Evolutionary conservation across 2,888 invertebrate species (phyloP), one percentile per base, ranked within the genome.

Genomic region (Graphium colonna): DNA sequence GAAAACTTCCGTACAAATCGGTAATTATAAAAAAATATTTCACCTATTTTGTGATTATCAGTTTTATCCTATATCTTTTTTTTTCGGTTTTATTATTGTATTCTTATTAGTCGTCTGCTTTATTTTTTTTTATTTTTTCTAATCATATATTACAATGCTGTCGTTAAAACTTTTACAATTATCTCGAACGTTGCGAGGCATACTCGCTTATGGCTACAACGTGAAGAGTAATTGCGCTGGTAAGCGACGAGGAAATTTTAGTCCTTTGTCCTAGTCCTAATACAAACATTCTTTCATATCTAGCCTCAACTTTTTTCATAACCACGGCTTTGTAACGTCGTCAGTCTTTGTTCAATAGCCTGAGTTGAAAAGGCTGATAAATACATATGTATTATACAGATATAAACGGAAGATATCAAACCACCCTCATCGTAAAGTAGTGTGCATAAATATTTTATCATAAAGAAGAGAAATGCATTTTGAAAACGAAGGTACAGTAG

Each of bases 221-320:
- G 28, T 17, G 10, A 17, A 42, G 43, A 48, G 39, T 44, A 44
- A 53, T 53, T 44, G 44, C 21, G 28, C 31, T 40, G 45, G 40
- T 40, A 15, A 52, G 39, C 17, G 28, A 40, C 40, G 44, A 31
- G 53, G 49, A 43, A 44, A 33, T 33, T 51, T 49, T 40, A 45
- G 49, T 44, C 49, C 53, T 53, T 53, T 53, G 53, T 49, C 44
- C 48, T 49, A 44, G 43, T 49, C 39, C 53, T 53, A 53, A 53
- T 45, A 21, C 43, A 48, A 50, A 54, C 41, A 46, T 50, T 41
- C 45, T 50, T 50, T 50, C 36, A 50, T 49, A 46, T 40, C 50
- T 50, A 41, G 45, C 18, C 26, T 50, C 21, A 42, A 55, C 50
- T 55, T 50, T 55, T 55, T 51, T 50, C 54, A 55, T 55, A 55